Evolutionary conservation across 2,797 vertebrate species (phyloP).

Genomic region (Lutjanus campechanus): DNA sequence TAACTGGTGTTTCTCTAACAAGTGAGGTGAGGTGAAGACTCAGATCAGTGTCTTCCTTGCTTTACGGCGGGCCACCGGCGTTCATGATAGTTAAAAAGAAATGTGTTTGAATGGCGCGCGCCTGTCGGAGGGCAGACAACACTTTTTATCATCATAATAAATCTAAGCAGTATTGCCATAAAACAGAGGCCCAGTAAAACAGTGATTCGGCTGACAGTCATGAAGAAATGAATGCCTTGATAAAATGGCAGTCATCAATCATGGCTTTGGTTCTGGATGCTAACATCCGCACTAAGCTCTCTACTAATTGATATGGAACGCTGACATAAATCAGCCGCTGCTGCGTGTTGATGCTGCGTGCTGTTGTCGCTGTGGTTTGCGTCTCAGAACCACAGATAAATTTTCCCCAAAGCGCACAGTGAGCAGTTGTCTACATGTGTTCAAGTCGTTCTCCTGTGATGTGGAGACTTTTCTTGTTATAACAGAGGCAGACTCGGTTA

Average conservation of each 20-base stretch:
- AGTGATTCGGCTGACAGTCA: conserved; percentile 76
- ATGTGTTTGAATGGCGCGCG: conserved; percentile 50
- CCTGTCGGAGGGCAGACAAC: conserved; percentile 57
- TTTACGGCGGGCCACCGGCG: conserved; percentile 48
- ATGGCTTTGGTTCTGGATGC: conserved; percentile 65
- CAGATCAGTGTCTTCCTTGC: conserved; percentile 43
- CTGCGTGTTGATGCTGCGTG: conserved; percentile 38
- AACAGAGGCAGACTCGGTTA: conserved; percentile 9
- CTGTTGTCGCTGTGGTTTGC: conserved; percentile 55
- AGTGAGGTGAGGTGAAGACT: conserved; percentile 27
- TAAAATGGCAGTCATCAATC: conserved; percentile 82
- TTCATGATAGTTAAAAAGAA: conserved; percentile 48
- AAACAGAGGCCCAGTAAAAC: conserved; percentile 73
- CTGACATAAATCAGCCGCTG: conserved; percentile 74
- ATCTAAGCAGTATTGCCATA: conserved; percentile 70
- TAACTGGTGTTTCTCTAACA: conserved; percentile 40
- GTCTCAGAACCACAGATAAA: conserved; percentile 39
- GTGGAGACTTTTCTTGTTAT: conserved; percentile 15
- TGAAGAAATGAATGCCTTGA: conserved; percentile 76
- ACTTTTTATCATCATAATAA: conserved; percentile 80
- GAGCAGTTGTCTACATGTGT: conserved; percentile 28
- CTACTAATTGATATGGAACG: conserved; percentile 75
- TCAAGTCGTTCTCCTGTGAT: conserved; percentile 11
- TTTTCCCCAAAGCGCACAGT: conserved; percentile 12
- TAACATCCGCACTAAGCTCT: conserved; percentile 61